These are phyloP conservation scores for Pipra filicauda DNA, from an alignment of 2,113 vertebrate species.

Conservation along the genomic window DNA sequence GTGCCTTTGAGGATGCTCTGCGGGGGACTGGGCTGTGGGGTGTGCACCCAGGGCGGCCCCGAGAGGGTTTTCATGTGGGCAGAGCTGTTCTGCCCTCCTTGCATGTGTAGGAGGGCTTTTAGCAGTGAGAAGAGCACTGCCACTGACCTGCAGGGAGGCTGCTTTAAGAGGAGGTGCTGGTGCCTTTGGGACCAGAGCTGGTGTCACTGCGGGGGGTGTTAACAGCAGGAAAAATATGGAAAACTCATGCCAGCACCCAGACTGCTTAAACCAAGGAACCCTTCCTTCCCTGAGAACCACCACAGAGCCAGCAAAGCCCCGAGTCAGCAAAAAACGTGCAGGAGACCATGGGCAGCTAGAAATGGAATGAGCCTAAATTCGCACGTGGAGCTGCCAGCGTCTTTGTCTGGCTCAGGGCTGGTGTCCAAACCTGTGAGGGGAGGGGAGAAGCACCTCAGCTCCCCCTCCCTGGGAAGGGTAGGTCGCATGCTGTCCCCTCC, in stretches of 20 bases:
- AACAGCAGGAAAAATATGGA: not conserved
- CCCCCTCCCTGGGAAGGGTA: not conserved
- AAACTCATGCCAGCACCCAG: not conserved
- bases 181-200: not conserved
- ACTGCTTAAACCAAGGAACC: not conserved
- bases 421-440: rapidly evolving
- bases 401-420: not conserved
- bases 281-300: not conserved
- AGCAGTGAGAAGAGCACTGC: not conserved
- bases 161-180: not conserved
- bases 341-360: not conserved
- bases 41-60: not conserved
- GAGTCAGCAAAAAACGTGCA: not conserved
- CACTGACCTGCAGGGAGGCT: not conserved
- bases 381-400: rapidly evolving
- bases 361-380: not conserved
- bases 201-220: not conserved
- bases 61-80: not conserved
- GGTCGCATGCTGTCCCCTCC: not conserved
- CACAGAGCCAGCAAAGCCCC: not conserved
- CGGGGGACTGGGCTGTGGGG: rapidly evolving
- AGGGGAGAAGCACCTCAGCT: not conserved
- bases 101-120: not conserved
- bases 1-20: not conserved
- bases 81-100: not conserved